A percentile compares a stretch with the other conserved stretches of the same genome.
Conservation (phyloP, 2,888 invertebrate species). For the Sussaba pulchella region DNA sequence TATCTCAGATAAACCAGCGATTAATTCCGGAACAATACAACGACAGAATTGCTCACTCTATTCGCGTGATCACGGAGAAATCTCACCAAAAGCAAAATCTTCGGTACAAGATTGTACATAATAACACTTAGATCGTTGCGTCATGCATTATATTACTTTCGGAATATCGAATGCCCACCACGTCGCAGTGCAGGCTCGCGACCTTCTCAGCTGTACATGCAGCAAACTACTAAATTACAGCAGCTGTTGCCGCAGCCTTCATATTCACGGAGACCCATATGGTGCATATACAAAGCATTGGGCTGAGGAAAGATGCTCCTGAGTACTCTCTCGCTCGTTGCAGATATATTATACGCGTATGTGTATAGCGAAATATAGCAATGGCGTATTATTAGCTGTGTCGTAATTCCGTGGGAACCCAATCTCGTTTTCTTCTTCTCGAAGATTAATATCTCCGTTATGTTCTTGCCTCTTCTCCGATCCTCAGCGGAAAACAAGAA, state of each 20-base stretch:
- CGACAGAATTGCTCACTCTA: no score
- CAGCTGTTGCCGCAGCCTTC: conserved; percentile 49
- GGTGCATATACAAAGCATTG: no score
- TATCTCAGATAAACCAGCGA: no score
- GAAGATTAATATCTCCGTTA: conserved; percentile 48
- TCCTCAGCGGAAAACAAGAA: conserved; percentile 33
- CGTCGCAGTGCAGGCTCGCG: conserved; percentile 48
- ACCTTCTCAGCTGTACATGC: conserved; percentile 42
- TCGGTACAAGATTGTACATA: conserved; percentile 11
- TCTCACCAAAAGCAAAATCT: neutral
- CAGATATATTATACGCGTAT: neutral
- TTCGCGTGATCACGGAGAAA: conserved; percentile 15
- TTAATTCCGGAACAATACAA: no score
- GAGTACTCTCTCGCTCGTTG: conserved; percentile 48
- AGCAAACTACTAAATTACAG: conserved; percentile 47
- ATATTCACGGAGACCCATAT: conserved; percentile 30
- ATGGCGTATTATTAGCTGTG: conserved; percentile 19
- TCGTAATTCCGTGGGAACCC: conserved; percentile 56
- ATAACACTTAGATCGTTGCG: conserved; percentile 37
- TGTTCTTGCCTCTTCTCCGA: conserved; percentile 41
- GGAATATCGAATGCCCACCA: conserved; percentile 4
- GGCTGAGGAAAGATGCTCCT: conserved; percentile 26
- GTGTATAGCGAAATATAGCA: conserved; percentile 13
- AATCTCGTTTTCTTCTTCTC: conserved; percentile 44
- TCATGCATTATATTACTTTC: conserved; percentile 32